A percentile compares a stretch with the other conserved stretches of the same genome.
These are phyloP conservation scores for Marasmarcha lunaedactyla DNA, from an alignment of 2,888 invertebrate species.

Conservation along the genomic window DNA sequence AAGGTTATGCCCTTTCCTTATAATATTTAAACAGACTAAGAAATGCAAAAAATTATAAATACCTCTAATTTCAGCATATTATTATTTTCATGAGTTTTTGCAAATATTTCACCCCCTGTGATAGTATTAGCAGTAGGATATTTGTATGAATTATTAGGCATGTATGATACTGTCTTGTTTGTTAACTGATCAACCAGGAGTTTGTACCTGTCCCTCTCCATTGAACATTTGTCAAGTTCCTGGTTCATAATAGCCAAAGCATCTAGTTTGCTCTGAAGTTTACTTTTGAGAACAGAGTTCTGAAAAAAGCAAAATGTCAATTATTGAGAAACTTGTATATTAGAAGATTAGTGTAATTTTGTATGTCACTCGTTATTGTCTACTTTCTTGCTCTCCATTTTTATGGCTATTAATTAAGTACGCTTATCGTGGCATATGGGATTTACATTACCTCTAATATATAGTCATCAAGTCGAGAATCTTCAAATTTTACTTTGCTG, in stretches of 20 bases:
- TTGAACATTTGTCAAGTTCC: conserved; percentile 82
- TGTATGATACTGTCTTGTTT: conserved; percentile 36
- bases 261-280: conserved; percentile 85
- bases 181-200: conserved; percentile 83
- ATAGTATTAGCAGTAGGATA: conserved; percentile 51
- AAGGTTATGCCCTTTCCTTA: too few species aligned
- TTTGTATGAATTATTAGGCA: conserved; percentile 29
- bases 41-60: too few species aligned
- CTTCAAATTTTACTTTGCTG: conserved; percentile 56
- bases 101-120: conserved; percentile 69
- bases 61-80: conserved; percentile 67
- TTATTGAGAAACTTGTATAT: background rate
- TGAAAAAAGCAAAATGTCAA: conserved; percentile 26
- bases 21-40: too few species aligned
- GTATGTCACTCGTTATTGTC: conserved; percentile 5
- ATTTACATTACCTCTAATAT: conserved; percentile 41
- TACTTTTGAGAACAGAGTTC: conserved; percentile 76
- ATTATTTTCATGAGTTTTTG: conserved; percentile 71
- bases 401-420: too few species aligned
- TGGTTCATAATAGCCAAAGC: conserved; percentile 82
- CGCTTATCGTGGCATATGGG: background rate
- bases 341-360: background rate
- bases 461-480: conserved; percentile 56
- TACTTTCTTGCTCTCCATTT: too few species aligned
- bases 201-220: conserved; percentile 84